Evolutionary conservation across 2,888 invertebrate genomes (phyloP).

Genomic region (Carabus problematicus): DNA sequence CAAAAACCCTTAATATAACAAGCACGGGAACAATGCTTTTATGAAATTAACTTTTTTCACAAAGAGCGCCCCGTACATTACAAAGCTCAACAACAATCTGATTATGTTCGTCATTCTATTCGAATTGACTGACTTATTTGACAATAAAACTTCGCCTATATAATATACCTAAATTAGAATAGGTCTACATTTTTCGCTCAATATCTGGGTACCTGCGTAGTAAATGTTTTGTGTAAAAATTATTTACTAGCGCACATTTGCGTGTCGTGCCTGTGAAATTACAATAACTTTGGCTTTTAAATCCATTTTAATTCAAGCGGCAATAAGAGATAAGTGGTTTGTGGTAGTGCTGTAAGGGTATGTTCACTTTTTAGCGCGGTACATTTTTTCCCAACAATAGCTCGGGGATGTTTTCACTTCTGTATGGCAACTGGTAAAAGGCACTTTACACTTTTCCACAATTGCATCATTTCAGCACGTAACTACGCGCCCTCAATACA

Average conservation of each 20-base stretch:
- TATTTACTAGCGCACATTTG: too few relatives aligned
- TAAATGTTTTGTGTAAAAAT: too few relatives aligned
- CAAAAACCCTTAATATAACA: constrained; percentile 32
- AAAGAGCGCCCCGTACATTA: background rate
- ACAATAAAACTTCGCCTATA: too few relatives aligned
- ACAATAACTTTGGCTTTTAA: too few relatives aligned
- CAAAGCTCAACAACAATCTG: background rate
- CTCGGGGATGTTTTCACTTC: constrained; percentile 12
- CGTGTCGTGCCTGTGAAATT: too few relatives aligned
- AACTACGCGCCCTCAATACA: constrained; percentile 44
- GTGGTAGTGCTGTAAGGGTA: too few relatives aligned
- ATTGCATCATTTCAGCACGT: constrained; percentile 31
- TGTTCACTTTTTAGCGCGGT: background rate
- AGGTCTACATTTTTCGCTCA: too few relatives aligned
- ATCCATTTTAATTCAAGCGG: too few relatives aligned
- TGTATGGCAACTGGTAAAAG: constrained; percentile 6
- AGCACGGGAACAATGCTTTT: constrained; percentile 38
- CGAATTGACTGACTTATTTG: background rate
- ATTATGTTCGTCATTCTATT: constrained; percentile 7
- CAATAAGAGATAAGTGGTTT: too few relatives aligned
- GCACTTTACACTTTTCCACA: constrained; percentile 32
- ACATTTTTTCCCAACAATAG: constrained; percentile 1
- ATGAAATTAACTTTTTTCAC: constrained; percentile 39
- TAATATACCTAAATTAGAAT: too few relatives aligned
- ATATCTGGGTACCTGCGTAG: too few relatives aligned